Percentiles rank a stretch among this genome's conserved stretches.
Evolutionary conservation across 2,797 vertebrate genomes (phyloP).

Genomic region (Centroberyx gerrardi): DNA sequence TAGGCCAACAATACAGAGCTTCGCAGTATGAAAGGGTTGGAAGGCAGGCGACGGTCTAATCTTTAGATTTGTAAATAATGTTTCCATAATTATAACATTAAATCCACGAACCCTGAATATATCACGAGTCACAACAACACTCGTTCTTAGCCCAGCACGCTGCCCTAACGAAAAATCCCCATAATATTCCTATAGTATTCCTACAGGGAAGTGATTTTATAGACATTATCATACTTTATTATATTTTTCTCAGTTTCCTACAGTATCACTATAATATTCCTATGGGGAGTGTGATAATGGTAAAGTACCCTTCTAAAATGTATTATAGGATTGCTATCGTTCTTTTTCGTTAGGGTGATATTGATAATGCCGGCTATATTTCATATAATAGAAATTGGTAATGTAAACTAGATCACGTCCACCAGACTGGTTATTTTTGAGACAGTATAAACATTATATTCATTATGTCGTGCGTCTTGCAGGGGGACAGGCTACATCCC

Average conservation of each 20-base stretch:
- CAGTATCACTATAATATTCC: constrained; percentile 52
- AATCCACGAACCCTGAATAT: constrained; percentile 82
- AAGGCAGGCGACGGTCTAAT: constrained; percentile 84
- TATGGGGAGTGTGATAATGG: constrained; percentile 66
- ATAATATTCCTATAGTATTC: constrained; percentile 39
- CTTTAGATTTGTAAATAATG: constrained; percentile 77
- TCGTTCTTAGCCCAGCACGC: constrained; percentile 59
- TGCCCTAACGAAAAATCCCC: constrained; percentile 50
- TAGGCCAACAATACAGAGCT: constrained; percentile 85
- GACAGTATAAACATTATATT: constrained; percentile 83
- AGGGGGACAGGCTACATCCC: constrained; percentile 87
- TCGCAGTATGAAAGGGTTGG: constrained; percentile 84
- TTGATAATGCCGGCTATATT: constrained; percentile 81
- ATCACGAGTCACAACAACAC: constrained; percentile 77
- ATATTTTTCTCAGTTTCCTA: constrained; percentile 38
- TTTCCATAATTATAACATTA: constrained; percentile 72
- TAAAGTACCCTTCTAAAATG: constrained; percentile 12
- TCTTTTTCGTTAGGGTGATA: constrained; percentile 76
- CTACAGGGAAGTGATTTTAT: background rate
- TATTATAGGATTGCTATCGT: constrained; percentile 68
- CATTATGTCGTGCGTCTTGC: constrained; percentile 65
- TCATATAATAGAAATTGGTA: constrained; percentile 82
- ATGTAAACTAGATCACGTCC: constrained; percentile 87
- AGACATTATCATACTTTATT: background rate
- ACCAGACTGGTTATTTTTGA: constrained; percentile 80